phyloP scores from a whole-genome alignment of 2,888 invertebrate genomes.

The Pecten maximus region DNA sequence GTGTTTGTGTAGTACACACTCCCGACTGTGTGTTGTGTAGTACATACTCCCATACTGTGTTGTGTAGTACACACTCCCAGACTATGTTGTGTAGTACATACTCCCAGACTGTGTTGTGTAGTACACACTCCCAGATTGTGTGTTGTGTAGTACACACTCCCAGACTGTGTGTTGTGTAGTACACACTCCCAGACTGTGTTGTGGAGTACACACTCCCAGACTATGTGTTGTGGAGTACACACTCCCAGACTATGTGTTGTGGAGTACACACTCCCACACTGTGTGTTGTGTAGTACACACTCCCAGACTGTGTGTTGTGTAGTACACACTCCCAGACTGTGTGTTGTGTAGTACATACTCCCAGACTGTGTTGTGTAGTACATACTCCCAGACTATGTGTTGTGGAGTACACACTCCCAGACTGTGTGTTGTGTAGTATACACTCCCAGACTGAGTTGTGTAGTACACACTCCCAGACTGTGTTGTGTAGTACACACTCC shows the following conservation, averaged over 20 bases:
- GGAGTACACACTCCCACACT: background rate
- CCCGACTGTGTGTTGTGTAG: background rate
- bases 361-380: background rate
- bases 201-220: background rate
- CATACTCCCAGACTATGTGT: background rate
- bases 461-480: background rate
- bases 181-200: background rate
- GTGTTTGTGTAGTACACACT: background rate
- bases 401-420: background rate
- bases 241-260: background rate
- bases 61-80: background rate
- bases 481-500: background rate
- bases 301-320: background rate
- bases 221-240: background rate
- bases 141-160: background rate
- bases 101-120: conserved; percentile 15
- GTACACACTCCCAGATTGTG: conserved; percentile 15
- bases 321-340: background rate
- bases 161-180: background rate
- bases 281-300: background rate
- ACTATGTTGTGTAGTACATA: background rate
- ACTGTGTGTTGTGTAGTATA: background rate
- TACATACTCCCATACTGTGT: conserved; percentile 1
- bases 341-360: background rate
- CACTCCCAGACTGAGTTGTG: background rate